Percentiles rank a stretch among this genome's conserved stretches.
Conservation (phyloP, 2,888 invertebrate species). For the Aleiodes testaceus region DNA sequence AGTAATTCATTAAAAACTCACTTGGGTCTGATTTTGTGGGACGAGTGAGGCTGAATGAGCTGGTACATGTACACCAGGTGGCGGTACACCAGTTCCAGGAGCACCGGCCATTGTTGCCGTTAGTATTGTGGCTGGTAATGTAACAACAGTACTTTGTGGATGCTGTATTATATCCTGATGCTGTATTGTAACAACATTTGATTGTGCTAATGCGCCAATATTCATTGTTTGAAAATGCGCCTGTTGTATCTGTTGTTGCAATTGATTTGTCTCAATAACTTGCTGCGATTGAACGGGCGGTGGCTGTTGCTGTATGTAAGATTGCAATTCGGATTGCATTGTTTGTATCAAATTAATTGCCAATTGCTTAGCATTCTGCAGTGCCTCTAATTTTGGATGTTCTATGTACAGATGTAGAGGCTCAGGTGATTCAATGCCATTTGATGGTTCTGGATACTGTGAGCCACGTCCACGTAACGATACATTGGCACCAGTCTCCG, state of each 20-base stretch:
- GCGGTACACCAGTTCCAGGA: conserved; percentile 66
- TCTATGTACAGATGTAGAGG: conserved; percentile 85
- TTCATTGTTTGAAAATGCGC: conserved; percentile 72
- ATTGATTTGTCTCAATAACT: conserved; percentile 68
- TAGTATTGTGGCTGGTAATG: conserved; percentile 69
- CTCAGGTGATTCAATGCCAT: conserved; percentile 79
- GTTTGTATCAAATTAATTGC: conserved; percentile 87
- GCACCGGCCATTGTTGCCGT: conserved; percentile 70
- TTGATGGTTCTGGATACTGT: conserved; percentile 76
- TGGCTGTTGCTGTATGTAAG: conserved; percentile 73
- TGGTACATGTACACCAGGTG: conserved; percentile 71
- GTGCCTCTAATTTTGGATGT: conserved; percentile 81
- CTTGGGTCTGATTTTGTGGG: conserved; percentile 68
- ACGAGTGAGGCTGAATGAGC: conserved; percentile 69
- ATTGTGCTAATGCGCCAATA: conserved; percentile 69
- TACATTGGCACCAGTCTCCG: conserved; percentile 85
- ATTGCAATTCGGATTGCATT: conserved; percentile 77
- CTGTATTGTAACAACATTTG: conserved; percentile 71
- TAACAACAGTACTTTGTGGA: conserved; percentile 68
- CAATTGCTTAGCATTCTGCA: conserved; percentile 82
- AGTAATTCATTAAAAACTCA: conserved; percentile 43
- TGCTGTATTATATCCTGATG: conserved; percentile 72
- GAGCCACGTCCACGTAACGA: conserved; percentile 82
- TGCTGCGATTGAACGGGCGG: conserved; percentile 71
- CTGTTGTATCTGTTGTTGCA: conserved; percentile 68